phyloP scores from a whole-genome alignment of 2,888 invertebrate genomes.

The Cephalotes varians region DNA sequence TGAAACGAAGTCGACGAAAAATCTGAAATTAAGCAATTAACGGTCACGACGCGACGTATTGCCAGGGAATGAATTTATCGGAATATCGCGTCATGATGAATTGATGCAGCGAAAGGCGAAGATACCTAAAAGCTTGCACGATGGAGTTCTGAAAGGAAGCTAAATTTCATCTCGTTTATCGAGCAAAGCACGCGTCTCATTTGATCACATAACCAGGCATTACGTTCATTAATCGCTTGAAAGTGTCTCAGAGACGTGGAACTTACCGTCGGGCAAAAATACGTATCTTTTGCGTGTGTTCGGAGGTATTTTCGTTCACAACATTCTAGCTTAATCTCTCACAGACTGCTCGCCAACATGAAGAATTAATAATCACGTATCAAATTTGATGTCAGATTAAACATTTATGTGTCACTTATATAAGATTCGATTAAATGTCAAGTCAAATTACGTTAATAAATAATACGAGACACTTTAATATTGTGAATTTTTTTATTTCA shows the following conservation, averaged over 20 bases:
- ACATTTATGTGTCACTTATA: background rate
- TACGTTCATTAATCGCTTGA: conserved; percentile 15
- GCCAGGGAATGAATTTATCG: conserved; percentile 40
- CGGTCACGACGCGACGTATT: conserved; percentile 2
- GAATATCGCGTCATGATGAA: background rate
- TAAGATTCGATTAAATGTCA: background rate
- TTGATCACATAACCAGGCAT: conserved; percentile 35
- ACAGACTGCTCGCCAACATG: background rate
- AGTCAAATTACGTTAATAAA: background rate
- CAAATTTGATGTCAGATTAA: background rate
- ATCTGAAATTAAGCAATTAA: conserved; percentile 41
- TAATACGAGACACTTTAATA: background rate
- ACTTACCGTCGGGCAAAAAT: background rate
- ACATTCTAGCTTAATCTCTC: background rate
- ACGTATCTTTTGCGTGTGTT: background rate
- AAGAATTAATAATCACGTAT: background rate
- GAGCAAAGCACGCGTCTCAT: conserved; percentile 2
- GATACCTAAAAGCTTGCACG: conserved; percentile 30
- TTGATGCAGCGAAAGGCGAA: conserved; percentile 15
- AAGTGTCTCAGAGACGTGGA: background rate
- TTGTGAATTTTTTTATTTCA: too few species aligned
- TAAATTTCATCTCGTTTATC: conserved; percentile 42
- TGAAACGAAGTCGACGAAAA: conserved; percentile 21
- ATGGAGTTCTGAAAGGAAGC: conserved; percentile 31
- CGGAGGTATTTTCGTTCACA: background rate